Base-by-base conservation (phyloP, 2,888 invertebrate genomes). In the Ganaspis brasiliensis region DNA sequence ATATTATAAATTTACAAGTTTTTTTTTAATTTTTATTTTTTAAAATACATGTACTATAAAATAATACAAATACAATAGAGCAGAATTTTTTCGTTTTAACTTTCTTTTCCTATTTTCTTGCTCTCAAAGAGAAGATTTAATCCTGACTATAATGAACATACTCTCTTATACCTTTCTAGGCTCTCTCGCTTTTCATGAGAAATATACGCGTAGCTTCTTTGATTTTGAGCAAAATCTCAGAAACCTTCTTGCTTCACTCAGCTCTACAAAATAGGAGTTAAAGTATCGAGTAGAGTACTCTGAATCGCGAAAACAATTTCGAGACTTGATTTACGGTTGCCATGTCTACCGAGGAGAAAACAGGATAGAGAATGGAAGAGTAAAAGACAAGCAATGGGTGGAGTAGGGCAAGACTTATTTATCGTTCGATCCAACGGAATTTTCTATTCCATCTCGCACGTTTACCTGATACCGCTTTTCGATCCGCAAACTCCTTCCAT, bases 271-370 rank as follows among this genome's bases (percentile, higher is more conserved):
- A 74, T 73, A 45, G 74, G 73, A 56, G 40, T 19, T 63, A 37
- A 70, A 76, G 72, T 61, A 76, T 78, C 73, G 74, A 57, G 12
- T 67, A 8, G 74, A 80, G 79, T 78, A 75, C 73, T 19, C 19
- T 21, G 63, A 63, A 71, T 79, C 76, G 80, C 79, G 85, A 85
- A 86, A 86, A 86, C 85, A 86, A 87, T 87, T 87, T 83, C 78
- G 76, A 76, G 82, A 81, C 80, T 83, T 87, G 87, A 85, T 87
- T 86, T 86, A 87, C 84, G 84, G 80, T 80, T 81, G 75, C 79
- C 76, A 76, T 76, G 77, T 75, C 74, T 78, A 72, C 78, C 75
- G 49, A 79, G 76, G 76, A 76, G 70, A 73, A 59, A 72, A 55
- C 73, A 31, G 40, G 57, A 63, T 8, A 37, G 59, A 72, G 57